phyloP scores from a whole-genome alignment of 2,113 vertebrate species.

The Collichthys lucidus region DNA sequence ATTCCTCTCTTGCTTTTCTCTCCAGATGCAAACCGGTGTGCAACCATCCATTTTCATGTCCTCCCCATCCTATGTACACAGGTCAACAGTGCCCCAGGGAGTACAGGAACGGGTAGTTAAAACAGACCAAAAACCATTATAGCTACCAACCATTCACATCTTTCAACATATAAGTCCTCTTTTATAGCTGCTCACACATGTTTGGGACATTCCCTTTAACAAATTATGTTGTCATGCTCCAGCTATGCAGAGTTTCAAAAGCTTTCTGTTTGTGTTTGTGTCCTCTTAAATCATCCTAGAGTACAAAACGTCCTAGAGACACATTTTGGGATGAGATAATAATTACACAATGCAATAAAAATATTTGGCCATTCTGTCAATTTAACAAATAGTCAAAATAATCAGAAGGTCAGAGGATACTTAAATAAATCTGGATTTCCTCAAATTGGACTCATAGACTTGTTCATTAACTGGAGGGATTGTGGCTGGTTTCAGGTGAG shows the following conservation, averaged over 20 bases:
- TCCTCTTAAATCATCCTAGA: constrained; percentile 4
- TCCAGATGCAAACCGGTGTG: constrained; percentile 39
- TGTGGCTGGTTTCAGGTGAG: not conserved
- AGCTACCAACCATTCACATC: constrained; percentile 25
- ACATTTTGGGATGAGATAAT: not conserved
- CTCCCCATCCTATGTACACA: constrained; percentile 14
- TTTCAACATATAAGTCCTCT: constrained; percentile 39
- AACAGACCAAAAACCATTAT: constrained; percentile 19
- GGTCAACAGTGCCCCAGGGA: constrained; percentile 48
- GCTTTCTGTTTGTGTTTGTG: constrained; percentile 9
- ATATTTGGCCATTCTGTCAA: not conserved
- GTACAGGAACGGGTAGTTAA: constrained; percentile 57
- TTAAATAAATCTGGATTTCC: not conserved
- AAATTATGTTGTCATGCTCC: constrained; percentile 25
- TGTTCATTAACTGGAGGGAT: not conserved
- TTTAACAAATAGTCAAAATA: not conserved
- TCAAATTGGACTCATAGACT: not conserved
- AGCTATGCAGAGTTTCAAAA: constrained; percentile 32
- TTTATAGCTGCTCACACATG: constrained; percentile 33
- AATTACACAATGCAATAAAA: too few relatives aligned
- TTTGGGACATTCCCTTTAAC: constrained; percentile 45
- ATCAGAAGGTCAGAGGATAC: not conserved
- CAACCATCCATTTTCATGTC: constrained; percentile 64
- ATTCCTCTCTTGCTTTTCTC: constrained; percentile 26
- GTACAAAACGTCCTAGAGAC: not conserved